Evolutionary conservation across 1,140 invertebrate species (phyloP), one percentile per base, ranked within the genome.

Genomic region (Globodera rostochiensis): DNA sequence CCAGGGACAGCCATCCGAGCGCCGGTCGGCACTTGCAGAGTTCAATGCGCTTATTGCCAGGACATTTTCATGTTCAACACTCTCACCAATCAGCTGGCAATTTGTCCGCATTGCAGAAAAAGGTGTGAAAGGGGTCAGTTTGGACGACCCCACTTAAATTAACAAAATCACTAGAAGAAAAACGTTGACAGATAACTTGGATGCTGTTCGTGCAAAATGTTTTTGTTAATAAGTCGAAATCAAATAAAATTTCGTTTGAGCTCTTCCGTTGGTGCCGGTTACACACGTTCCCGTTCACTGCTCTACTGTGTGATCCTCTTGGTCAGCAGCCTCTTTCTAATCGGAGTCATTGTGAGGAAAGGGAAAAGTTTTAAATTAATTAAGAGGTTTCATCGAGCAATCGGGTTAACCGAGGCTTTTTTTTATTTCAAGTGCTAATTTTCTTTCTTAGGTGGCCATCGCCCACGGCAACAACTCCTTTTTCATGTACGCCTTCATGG

Each of bases 21-120:
- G 11, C 93, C 95, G 90, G 95, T 96, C 80, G 95, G 96, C 86
- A 96, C 97, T 94, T 95, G 95, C 90, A 92, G 95, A 86, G 95
- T 98, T 64, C 93, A 93, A 74, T 99, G 97, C 92, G 94, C 93
- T 21, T 95, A 98, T 91, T 99, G 97, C 91, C 92, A 93, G 85
- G 95, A 98, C 87, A 95, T 95, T 79, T 98, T 98, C 92, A 92
- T 98, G 77, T 86, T 87, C 57, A 87, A 86, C 69, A 86, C 82
- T 13, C 83, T 89, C 50, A 95, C 94, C 89, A 97, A 97, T 91
- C 94, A 95, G 82, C 92, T 97, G 81, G 96, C 96, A n/a, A 75
- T 80, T 67, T 89, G 88, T 73, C 88, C 88, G 15, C 88, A 89
- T 76, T 89, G 88, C 84, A 83, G 86, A 73, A 84, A 85, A 64